Percentiles rank a stretch among this genome's conserved stretches.
These are phyloP conservation scores for Seira musarum DNA, from an alignment of 2,888 invertebrate genomes.

Conservation along the genomic window DNA sequence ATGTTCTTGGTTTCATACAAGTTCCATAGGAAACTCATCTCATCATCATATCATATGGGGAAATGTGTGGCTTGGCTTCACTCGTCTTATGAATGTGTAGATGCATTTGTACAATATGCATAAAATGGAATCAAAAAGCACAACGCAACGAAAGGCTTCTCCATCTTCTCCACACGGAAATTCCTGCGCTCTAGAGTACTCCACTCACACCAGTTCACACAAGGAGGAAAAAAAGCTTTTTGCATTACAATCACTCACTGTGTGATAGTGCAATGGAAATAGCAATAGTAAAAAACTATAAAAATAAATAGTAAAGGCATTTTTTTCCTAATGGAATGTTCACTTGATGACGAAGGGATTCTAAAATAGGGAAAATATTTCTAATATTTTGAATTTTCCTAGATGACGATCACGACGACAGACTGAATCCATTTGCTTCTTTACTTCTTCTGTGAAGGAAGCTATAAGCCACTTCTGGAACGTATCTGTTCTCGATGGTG, in stretches of 20 bases:
- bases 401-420: constrained; percentile 9
- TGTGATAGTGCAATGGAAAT: no score
- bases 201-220: not conserved
- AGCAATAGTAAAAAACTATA: not conserved
- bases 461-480: not conserved
- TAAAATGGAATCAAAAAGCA: not conserved
- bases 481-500: not conserved
- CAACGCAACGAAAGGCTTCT: constrained; percentile 10
- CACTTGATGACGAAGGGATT: not conserved
- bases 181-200: not conserved
- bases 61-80: constrained; percentile 1
- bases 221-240: constrained; percentile 14
- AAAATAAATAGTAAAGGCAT: constrained; percentile 8
- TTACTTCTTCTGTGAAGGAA: not conserved
- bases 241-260: no score
- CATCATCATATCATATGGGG: not conserved
- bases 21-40: not conserved
- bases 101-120: no score
- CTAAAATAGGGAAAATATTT: constrained; percentile 5
- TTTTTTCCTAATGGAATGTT: constrained; percentile 1
- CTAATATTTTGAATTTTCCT: not conserved
- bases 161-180: not conserved
- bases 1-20: no score
- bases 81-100: not conserved
- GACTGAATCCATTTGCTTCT: constrained; percentile 38